Evolutionary conservation across 1,140 invertebrate species (phyloP), one percentile per base, ranked within the genome.

Genomic region (Thaumetopoea pityocampa): DNA sequence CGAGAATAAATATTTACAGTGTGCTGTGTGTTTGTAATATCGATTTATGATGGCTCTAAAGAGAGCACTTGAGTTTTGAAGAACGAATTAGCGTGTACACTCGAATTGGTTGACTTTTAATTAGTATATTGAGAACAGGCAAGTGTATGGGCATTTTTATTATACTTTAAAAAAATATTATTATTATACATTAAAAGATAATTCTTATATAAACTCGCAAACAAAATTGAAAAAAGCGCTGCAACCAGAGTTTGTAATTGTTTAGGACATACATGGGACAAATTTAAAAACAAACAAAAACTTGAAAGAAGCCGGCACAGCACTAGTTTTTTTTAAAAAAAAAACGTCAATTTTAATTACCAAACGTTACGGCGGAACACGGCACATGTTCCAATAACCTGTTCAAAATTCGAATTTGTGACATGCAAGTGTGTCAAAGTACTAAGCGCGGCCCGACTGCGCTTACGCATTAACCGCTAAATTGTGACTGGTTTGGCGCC

Each of bases 391-490:
- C 28, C 40, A 37, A 38, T 47, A 46, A 55, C 46, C 42, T 40
- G 47, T 46, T 17, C 19, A 51, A 45, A 45, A 36, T 19, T 38
- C 12, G 9, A 5, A 30, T 32, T 41, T 40, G 26, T 41, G 16
- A 28, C 16, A 40, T 23, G 30, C 17, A 71, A 62, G 63, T 76
- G 45, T 76, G 67, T 73, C 71, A 73, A 64, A 67, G 60, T 64
- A 56, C 60, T 68, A 66, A 72, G 67, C 54, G 54, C 52, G 57
- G 62, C 57, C 34, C 41, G 38, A 27, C 50, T 56, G 55, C 30
- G 51, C 46, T 61, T 63, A 68, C 67, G 59, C 62, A 60, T 74
- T 74, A 68, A 72, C 70, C 68, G 61, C 73, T 65, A 67, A 69
- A 68, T 51, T 55, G 53, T 51, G 54, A 36, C 19, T 30, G 46